phyloP scores from a whole-genome alignment of 2,888 invertebrate genomes.

The Allolobophora icterica region DNA sequence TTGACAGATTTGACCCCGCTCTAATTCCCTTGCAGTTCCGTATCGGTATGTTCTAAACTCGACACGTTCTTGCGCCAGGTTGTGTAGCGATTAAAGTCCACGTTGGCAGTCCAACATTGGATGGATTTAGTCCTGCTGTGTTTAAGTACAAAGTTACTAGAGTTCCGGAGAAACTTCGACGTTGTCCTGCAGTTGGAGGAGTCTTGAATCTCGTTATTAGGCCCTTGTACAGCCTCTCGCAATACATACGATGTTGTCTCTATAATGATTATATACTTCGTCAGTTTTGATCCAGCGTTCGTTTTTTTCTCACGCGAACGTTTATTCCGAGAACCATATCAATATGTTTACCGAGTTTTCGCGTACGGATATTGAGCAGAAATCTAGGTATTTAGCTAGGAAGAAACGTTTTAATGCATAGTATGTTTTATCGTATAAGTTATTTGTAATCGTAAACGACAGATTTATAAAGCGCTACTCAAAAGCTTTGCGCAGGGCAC shows the following conservation, averaged over 20 bases:
- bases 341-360: neutral
- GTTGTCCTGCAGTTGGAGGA: neutral
- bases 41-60: neutral
- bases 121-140: neutral
- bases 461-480: too few relatives aligned
- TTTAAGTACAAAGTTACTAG: neutral
- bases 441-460: neutral
- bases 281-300: neutral
- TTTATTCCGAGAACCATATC: neutral
- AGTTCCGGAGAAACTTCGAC: neutral
- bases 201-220: neutral
- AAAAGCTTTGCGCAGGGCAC: too few relatives aligned
- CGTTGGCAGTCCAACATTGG: neutral
- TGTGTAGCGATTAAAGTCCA: neutral
- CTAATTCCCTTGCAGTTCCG: neutral
- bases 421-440: neutral
- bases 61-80: neutral
- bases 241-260: neutral
- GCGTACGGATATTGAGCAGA: neutral
- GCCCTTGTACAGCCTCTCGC: neutral
- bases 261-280: neutral
- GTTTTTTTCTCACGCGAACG: constrained; percentile 14
- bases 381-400: neutral
- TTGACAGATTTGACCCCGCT: neutral
- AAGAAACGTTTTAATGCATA: neutral